A percentile compares a stretch with the other conserved stretches of the same genome.
Conservation (phyloP, 1,140 invertebrate species). For the Diabrotica virgifera region DNA sequence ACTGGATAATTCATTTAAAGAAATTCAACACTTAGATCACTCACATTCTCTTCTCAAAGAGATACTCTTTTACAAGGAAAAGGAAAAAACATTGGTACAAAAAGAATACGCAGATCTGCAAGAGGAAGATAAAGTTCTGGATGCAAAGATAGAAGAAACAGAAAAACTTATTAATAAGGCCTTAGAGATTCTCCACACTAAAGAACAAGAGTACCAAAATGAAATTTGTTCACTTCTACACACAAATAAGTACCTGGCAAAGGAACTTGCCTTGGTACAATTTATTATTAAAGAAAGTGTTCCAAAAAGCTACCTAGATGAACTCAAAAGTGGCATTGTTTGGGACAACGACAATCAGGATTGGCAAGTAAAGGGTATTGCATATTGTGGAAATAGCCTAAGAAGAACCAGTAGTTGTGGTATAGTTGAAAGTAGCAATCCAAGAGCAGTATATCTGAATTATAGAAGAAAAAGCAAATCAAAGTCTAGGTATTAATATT, state of each 20-base stretch:
- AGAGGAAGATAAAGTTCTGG: conserved; percentile 88
- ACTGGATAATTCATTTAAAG: conserved; percentile 83
- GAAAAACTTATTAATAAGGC: conserved; percentile 73
- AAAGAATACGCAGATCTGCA: conserved; percentile 90
- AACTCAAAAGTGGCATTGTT: conserved; percentile 24
- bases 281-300: conserved; percentile 65
- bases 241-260: conserved; percentile 79
- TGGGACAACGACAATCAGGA: conserved; percentile 28
- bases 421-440: not conserved
- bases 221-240: conserved; percentile 94
- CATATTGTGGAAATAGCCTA: conserved; percentile 31
- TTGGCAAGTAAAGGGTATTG: conserved; percentile 26
- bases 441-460: conserved; percentile 4
- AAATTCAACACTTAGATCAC: conserved; percentile 78
- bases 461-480: not conserved
- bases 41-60: conserved; percentile 80
- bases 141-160: conserved; percentile 87
- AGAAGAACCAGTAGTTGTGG: conserved; percentile 16
- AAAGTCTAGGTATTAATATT: not conserved
- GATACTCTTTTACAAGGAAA: conserved; percentile 80
- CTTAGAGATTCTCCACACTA: conserved; percentile 79
- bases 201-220: conserved; percentile 88
- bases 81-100: conserved; percentile 89
- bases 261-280: conserved; percentile 86
- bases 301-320: conserved; percentile 21